phyloP scores from a whole-genome alignment of 1,140 invertebrate species.

The Thalassaphorura encarpata region DNA sequence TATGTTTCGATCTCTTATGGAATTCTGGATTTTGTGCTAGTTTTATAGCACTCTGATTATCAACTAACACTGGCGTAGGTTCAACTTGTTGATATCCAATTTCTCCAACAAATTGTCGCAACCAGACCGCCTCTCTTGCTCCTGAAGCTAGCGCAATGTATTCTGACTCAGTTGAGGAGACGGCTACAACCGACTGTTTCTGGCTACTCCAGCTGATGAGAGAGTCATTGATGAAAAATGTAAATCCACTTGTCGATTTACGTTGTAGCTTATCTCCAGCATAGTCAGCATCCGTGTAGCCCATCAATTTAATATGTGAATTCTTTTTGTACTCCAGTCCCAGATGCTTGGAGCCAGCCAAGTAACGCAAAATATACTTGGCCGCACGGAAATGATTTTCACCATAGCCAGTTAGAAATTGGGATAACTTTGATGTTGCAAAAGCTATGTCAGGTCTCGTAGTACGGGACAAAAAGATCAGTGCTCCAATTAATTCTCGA shows the following conservation, averaged over 20 bases:
- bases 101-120: constrained; percentile 32
- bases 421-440: constrained; percentile 22
- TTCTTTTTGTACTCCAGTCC: constrained; percentile 10
- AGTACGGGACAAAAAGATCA: not conserved
- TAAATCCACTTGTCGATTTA: constrained; percentile 33
- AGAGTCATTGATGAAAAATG: constrained; percentile 20
- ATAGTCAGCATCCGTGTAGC: constrained; percentile 21
- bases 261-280: constrained; percentile 20
- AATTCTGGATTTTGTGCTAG: constrained; percentile 34
- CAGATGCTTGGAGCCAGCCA: constrained; percentile 27
- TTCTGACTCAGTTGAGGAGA: constrained; percentile 38
- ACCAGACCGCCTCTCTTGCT: constrained; percentile 34
- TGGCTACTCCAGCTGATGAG: constrained; percentile 34
- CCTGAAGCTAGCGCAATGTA: constrained; percentile 32
- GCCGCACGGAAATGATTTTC: constrained; percentile 29
- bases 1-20: constrained; percentile 37
- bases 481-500: not conserved
- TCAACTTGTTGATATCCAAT: constrained; percentile 12
- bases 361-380: constrained; percentile 33
- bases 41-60: constrained; percentile 34
- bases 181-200: constrained; percentile 35
- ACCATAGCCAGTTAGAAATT: constrained; percentile 19
- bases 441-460: constrained; percentile 16
- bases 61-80: constrained; percentile 20
- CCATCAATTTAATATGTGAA: not conserved